These are phyloP conservation scores for Linhomoeus sp. DNA, from an alignment of 2,888 invertebrate species.

Conservation along the genomic window DNA sequence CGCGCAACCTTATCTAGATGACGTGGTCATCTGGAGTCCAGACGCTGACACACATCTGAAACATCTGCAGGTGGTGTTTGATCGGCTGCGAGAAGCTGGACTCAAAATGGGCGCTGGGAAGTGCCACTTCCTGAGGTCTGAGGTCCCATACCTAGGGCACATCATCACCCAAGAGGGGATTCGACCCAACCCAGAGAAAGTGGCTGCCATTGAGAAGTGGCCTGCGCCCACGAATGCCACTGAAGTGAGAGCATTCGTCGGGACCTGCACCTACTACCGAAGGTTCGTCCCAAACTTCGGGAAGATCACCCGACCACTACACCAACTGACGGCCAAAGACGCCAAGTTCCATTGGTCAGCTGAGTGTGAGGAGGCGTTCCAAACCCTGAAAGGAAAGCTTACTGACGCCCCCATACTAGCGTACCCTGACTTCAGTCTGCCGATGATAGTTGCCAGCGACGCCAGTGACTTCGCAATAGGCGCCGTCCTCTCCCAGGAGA, in stretches of 20 bases:
- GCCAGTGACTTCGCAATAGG: not conserved
- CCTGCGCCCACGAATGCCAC: not conserved
- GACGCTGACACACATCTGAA: too few relatives aligned
- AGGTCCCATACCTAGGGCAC: slow-evolving; percentile 11
- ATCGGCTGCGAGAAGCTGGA: too few relatives aligned
- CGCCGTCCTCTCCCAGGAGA: too few relatives aligned
- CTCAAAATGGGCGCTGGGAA: slow-evolving; percentile 30
- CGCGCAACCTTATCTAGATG: too few relatives aligned
- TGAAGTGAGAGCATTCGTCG: not conserved
- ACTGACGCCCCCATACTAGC: not conserved
- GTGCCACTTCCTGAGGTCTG: slow-evolving; percentile 7
- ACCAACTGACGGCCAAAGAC: not conserved
- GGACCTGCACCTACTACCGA: not conserved
- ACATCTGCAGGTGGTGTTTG: too few relatives aligned
- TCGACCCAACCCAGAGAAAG: not conserved
- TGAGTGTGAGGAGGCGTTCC: not conserved
- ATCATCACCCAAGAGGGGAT: not conserved
- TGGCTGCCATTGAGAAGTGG: not conserved
- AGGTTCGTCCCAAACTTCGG: not conserved
- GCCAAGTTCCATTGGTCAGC: not conserved
- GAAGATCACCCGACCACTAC: not conserved
- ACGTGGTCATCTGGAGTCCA: too few relatives aligned
- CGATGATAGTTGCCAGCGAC: not conserved
- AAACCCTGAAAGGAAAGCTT: not conserved
- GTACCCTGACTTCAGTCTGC: not conserved